Evolutionary conservation across 2,797 vertebrate genomes (phyloP), one percentile per base, ranked within the genome.

Genomic region (Spea hammondii): DNA sequence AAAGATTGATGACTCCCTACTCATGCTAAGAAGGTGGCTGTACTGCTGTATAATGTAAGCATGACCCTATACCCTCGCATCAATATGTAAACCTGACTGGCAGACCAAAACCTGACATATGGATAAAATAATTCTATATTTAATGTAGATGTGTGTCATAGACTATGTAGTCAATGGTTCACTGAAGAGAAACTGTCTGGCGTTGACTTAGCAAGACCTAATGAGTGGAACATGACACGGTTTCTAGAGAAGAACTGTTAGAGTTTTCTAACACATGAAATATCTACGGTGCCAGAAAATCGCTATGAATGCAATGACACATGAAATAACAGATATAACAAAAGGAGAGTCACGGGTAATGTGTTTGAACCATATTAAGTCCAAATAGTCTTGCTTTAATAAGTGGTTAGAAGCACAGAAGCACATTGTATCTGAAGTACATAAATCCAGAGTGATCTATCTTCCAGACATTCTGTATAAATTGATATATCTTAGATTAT

Each of bases 311-410:
- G 65, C 65, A 79, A 70, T 79, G 65, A 79, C 78, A 79, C 66
- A 75, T 70, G 59, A 79, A 79, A 79, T 74, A 70, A 79, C 44
- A 46, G n/a, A 51, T 69, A 74, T 79, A 47, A 68, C 74, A 45
- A n/a, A 70, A 13, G 46, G n/a, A 11, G 32, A 72, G 51, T 78
- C 62, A 71, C 4, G 44, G 71, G 60, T 60, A 59, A 65, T 5
- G 12, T 17, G 73, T 14, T 67, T 65, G 5, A 69, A 65, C 64
- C 55, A 47, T 75, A 32, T 17, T n/a, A 50, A 2, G 47, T 47
- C 74, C n/a, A 69, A 74, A 69, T 74, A 65, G 66, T 14, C 65
- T 76, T 13, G 70, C 62, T 72, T 72, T 66, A 57, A 72, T 78
- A 66, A 72, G 76, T 65, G 51, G 51, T 14, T 67, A 57, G 14